Evolutionary conservation across 2,888 invertebrate genomes (phyloP), one percentile per base, ranked within the genome.

Genomic region (Andrena hattorfiana): DNA sequence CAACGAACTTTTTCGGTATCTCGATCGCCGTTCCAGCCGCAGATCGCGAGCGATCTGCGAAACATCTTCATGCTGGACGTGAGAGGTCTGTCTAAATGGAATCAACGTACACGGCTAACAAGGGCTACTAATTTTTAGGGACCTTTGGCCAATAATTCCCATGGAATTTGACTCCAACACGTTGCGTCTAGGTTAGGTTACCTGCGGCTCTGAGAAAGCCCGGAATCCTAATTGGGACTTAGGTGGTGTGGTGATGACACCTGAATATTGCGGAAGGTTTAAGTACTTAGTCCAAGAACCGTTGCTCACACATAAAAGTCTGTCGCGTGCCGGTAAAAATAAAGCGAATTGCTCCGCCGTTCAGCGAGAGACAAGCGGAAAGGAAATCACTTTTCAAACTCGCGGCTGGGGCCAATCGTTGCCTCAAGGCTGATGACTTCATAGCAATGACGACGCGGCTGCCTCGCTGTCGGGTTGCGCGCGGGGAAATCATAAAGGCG

Each of bases 1-100:
- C 81, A 85, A 86, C 88, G 85, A 81, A 82, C 85, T 81, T 85
- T 85, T 81, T 85, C 73, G 20, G 56, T 83, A 85, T 81, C 77
- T 77, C 49, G 81, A 81, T 81, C 81, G 49, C 48, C 62, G 77
- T 62, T 71, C 26, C 67, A 68, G 67, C 77, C 59, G 66, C 70
- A 49, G 77, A 80, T 71, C 60, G 60, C 42, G 32, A 60, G 30
- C 26, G 77, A 80, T 80, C 80, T 28, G 30, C 42, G 60, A 51
- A 7, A 59, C 59, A 75, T 68, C 74, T 60, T 59, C 20, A 20
- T 62, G 6, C 6, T 3, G 48, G n/a, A 70, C 42, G 62, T 20
- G 28, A 74, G 51, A 48, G 30, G 13, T 30, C 32, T 8, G 62
- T 7, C 51, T 30, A n/a, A 35, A 1, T 28, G 23, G 28, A 20